A percentile compares a stretch with the other conserved stretches of the same genome.
These are phyloP conservation scores for Hippopotamyrus pictus DNA, from an alignment of 2,797 vertebrate species.

Conservation along the genomic window DNA sequence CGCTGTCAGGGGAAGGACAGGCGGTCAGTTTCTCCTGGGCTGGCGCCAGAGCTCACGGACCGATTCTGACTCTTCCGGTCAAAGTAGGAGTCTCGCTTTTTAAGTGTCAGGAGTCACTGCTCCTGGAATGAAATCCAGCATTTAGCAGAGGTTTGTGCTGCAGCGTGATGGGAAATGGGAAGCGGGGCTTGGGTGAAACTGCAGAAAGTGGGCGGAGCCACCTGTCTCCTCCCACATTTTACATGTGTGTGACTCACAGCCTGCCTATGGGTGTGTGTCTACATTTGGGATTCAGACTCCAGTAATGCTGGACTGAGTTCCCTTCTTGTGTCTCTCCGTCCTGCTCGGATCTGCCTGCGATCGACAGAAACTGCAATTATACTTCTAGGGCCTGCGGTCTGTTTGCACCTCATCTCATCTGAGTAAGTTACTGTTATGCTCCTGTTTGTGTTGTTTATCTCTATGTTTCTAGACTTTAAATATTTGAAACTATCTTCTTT, in stretches of 20 bases:
- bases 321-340: not conserved
- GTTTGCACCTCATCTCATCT: not conserved
- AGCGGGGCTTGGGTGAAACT: conserved; percentile 26
- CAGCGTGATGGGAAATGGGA: not conserved
- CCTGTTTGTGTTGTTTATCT: conserved; percentile 31
- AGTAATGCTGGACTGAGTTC: conserved; percentile 33
- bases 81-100: not conserved
- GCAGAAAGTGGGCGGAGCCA: conserved; percentile 37
- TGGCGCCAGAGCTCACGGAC: not conserved
- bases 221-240: conserved; percentile 44
- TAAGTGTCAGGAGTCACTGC: not conserved
- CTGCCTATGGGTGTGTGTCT: conserved; percentile 39
- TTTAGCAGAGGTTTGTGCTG: not conserved
- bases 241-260: conserved; percentile 47
- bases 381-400: not conserved
- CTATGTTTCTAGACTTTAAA: conserved; percentile 1
- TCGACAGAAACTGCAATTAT: conserved; percentile 5
- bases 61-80: not conserved
- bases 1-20: not conserved
- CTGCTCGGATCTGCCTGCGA: not conserved
- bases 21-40: not conserved
- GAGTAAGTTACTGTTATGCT: conserved; percentile 1
- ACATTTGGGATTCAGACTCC: conserved; percentile 40
- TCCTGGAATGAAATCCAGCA: not conserved
- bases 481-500: not conserved